A percentile compares a stretch with the other conserved stretches of the same genome.
Evolutionary conservation across 2,797 vertebrate genomes (phyloP).

Genomic region (Schizopygopsis malacanthus): DNA sequence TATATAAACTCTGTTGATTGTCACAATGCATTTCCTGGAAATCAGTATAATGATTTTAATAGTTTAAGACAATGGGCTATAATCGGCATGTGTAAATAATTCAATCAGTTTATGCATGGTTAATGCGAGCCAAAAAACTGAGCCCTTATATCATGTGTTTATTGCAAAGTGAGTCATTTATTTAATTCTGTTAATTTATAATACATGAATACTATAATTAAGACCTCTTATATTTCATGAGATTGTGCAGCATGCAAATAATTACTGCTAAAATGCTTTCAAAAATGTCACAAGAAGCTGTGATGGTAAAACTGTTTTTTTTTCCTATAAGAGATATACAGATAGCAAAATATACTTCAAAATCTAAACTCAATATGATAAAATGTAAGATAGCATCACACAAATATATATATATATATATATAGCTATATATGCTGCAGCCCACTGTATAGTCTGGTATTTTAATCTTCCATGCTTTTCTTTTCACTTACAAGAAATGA

Average conservation of each 20-base stretch:
- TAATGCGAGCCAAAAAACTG: background rate
- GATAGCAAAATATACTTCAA: background rate
- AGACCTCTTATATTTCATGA: conserved; percentile 3
- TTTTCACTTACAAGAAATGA: conserved; percentile 72
- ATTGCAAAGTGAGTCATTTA: background rate
- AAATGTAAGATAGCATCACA: background rate
- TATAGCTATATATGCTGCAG: conserved; percentile 4
- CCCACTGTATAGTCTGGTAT: conserved; percentile 63
- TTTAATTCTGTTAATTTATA: background rate
- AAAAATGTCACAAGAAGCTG: background rate
- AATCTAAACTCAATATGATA: background rate
- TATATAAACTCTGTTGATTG: conserved; percentile 31
- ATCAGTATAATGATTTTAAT: conserved; percentile 18
- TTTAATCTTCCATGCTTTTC: conserved; percentile 66
- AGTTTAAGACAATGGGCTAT: conserved; percentile 12
- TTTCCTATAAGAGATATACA: background rate
- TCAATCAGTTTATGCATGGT: conserved; percentile 2
- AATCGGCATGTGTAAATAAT: conserved; percentile 4
- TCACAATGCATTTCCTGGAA: conserved; percentile 26
- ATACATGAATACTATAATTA: conserved; percentile 12
- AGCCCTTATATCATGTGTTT: background rate
- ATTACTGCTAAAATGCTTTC: background rate
- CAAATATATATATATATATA: background rate
- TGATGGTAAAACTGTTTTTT: background rate
- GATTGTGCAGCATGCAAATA: background rate